A percentile compares a stretch with the other conserved stretches of the same genome.
phyloP scores from a whole-genome alignment of 2,888 invertebrate species.

The Nemapogon koenigi region DNA sequence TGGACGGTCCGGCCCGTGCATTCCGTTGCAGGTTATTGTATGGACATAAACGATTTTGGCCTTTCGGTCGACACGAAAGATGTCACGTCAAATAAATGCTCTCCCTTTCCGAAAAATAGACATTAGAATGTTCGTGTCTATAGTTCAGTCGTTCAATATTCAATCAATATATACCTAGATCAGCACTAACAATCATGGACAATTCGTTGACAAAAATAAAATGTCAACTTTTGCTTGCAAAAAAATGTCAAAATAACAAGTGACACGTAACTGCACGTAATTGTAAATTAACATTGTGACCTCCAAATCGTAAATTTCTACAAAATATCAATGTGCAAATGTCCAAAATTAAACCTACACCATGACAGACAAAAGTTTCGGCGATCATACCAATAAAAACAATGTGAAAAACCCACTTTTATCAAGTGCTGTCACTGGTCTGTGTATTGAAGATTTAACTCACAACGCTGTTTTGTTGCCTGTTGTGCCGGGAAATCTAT shows the following conservation, averaged over 20 bases:
- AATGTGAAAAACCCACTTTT: slow-evolving; percentile 72
- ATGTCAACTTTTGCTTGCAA: background rate
- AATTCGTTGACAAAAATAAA: background rate
- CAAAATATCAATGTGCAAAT: slow-evolving; percentile 34
- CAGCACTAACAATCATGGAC: slow-evolving; percentile 1
- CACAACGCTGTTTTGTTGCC: slow-evolving; percentile 75
- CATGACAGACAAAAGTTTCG: slow-evolving; percentile 58
- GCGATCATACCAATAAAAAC: slow-evolving; percentile 45
- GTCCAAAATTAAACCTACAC: slow-evolving; percentile 28
- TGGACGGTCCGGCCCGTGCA: no score
- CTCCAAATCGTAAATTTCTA: slow-evolving; percentile 56
- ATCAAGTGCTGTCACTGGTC: slow-evolving; percentile 74
- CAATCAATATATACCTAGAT: no score
- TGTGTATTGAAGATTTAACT: slow-evolving; percentile 75
- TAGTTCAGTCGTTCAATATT: no score
- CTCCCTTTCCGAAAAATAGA: no score
- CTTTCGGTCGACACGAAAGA: no score
- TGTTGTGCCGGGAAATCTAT: slow-evolving; percentile 51
- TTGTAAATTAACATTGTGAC: slow-evolving; percentile 56
- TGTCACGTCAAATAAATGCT: no score
- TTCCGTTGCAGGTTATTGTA: no score
- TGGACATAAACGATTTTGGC: no score
- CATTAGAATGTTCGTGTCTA: no score
- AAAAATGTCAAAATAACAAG: slow-evolving; percentile 47
- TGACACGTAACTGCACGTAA: slow-evolving; percentile 61